Conservation (phyloP, 1,140 invertebrate genomes). For the Ruditapes philippinarum region DNA sequence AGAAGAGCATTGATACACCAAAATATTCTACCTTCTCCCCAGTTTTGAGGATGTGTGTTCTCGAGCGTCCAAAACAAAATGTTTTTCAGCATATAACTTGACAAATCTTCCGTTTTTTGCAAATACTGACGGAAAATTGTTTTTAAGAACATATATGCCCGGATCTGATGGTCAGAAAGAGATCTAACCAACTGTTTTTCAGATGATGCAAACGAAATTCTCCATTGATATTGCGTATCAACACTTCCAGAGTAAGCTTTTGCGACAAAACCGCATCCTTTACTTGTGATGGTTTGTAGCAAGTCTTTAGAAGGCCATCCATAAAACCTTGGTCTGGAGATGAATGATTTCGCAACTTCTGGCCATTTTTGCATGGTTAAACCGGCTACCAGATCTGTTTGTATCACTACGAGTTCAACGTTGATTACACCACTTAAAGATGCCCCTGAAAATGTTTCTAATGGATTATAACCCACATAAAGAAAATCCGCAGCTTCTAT, state of each 20-base stretch:
- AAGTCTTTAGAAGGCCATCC: constrained; percentile 20
- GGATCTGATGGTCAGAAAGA: constrained; percentile 30
- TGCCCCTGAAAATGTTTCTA: not conserved
- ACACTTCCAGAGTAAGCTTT: not conserved
- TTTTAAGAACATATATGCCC: constrained; percentile 57
- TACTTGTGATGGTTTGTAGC: not conserved
- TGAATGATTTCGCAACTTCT: not conserved
- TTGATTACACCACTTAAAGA: constrained; percentile 16
- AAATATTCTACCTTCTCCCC: constrained; percentile 35
- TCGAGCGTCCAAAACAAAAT: constrained; percentile 56
- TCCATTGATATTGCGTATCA: constrained; percentile 32
- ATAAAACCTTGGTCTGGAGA: not conserved
- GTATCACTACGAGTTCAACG: constrained; percentile 35
- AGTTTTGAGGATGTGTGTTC: not conserved
- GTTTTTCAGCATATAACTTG: constrained; percentile 60
- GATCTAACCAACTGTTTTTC: constrained; percentile 35
- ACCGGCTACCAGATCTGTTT: constrained; percentile 32
- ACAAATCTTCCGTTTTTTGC: not conserved
- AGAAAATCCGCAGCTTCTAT: not conserved
- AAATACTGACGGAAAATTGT: constrained; percentile 16
- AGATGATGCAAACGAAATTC: constrained; percentile 50
- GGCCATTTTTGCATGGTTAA: constrained; percentile 36
- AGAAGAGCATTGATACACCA: constrained; percentile 37
- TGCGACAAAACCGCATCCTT: constrained; percentile 38
- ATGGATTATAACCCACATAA: not conserved